Conservation (phyloP, 1,140 invertebrate species). For the Sinonovacula constricta region DNA sequence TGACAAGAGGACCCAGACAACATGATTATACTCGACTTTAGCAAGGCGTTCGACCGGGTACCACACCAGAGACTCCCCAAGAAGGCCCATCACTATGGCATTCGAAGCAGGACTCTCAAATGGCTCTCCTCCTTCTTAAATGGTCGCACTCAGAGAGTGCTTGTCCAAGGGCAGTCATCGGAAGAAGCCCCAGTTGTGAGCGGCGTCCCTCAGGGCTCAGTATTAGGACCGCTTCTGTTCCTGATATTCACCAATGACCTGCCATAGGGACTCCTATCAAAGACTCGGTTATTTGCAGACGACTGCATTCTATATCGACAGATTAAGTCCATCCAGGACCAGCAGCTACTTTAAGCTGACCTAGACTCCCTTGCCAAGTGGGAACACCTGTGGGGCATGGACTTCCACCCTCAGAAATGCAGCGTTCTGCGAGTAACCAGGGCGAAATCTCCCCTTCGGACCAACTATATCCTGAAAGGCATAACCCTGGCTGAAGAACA, state of each 20-base stretch:
- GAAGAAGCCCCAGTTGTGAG: not conserved
- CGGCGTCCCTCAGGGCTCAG: not conserved
- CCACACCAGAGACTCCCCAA: not conserved
- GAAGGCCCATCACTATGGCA: not conserved
- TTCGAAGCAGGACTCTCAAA: not conserved
- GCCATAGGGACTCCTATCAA: conserved; percentile 4
- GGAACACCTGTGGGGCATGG: conserved; percentile 5
- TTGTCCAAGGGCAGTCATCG: conserved; percentile 6
- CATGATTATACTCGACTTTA: conserved; percentile 33
- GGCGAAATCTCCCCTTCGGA: not conserved
- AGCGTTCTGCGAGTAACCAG: conserved; percentile 3
- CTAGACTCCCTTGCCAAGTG: conserved; percentile 2
- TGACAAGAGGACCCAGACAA: conserved; percentile 16
- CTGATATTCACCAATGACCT: conserved; percentile 1
- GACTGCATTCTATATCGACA: conserved; percentile 6
- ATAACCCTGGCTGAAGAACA: not conserved
- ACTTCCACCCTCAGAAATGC: conserved; percentile 1
- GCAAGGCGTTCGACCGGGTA: conserved; percentile 34
- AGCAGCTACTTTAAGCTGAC: not conserved
- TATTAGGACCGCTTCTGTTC: not conserved
- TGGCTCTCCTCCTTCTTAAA: not conserved
- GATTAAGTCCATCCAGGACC: not conserved
- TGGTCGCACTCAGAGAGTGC: conserved; percentile 1
- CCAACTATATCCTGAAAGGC: not conserved
- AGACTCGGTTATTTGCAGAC: conserved; percentile 11